Percentiles rank a stretch among this genome's conserved stretches.
Evolutionary conservation across 2,888 invertebrate genomes (phyloP).

Genomic region (Holacanthella duospinosa): DNA sequence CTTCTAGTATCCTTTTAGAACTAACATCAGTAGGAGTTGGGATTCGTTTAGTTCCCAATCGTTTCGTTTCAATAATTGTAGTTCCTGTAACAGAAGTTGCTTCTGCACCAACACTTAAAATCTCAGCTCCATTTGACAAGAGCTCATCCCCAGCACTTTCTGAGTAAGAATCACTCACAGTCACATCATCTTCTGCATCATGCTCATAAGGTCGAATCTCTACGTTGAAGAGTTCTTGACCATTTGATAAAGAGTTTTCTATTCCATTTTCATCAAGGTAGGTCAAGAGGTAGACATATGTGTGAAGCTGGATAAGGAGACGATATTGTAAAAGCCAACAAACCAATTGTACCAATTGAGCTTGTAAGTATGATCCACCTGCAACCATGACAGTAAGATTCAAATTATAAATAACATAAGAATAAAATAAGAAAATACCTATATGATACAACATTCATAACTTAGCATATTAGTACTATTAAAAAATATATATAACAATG

Average conservation of each 20-base stretch:
- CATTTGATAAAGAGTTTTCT: conserved; percentile 19
- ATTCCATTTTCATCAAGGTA: conserved; percentile 39
- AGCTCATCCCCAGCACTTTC: conserved; percentile 28
- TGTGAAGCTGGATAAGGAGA: conserved; percentile 80
- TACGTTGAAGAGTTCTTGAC: conserved; percentile 10
- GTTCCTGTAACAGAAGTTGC: background rate
- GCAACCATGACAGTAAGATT: background rate
- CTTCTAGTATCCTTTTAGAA: background rate
- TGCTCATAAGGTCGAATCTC: conserved; percentile 24
- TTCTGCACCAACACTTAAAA: background rate
- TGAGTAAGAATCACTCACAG: conserved; percentile 29
- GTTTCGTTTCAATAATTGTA: background rate
- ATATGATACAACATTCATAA: no score
- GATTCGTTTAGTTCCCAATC: conserved; percentile 7
- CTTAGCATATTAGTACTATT: no score
- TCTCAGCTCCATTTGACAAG: background rate
- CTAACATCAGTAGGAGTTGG: background rate
- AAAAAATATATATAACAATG: no score
- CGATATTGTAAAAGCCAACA: conserved; percentile 86
- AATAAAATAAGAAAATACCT: background rate
- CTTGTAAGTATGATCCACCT: conserved; percentile 30
- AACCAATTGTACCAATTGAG: conserved; percentile 64
- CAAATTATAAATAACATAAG: no score
- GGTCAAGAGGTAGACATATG: conserved; percentile 81
- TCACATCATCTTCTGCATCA: conserved; percentile 33